Percentiles rank a stretch among this genome's conserved stretches.
Conservation (phyloP, 2,888 invertebrate genomes). For the Argynnis bischoffii region DNA sequence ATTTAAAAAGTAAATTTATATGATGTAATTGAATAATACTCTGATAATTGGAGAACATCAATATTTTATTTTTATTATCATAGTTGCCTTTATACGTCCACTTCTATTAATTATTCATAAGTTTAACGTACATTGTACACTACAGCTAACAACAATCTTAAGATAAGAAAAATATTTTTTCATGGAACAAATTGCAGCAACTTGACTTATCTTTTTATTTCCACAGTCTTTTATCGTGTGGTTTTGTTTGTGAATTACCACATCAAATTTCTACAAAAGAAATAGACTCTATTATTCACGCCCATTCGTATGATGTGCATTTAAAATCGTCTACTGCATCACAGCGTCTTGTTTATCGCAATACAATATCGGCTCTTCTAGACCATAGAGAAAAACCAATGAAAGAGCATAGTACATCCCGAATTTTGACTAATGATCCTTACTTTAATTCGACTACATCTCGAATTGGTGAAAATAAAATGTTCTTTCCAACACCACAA, state of each 20-base stretch:
- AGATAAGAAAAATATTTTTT: conserved; percentile 24
- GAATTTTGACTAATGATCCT: conserved; percentile 81
- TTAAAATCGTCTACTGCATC: conserved; percentile 64
- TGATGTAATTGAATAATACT: too few species aligned
- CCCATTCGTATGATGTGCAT: conserved; percentile 81
- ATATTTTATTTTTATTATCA: too few species aligned
- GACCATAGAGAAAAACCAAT: conserved; percentile 56
- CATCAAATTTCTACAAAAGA: conserved; percentile 69
- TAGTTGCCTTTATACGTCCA: too few species aligned
- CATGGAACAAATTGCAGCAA: conserved; percentile 17
- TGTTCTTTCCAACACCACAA: conserved; percentile 84
- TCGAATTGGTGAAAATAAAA: conserved; percentile 75
- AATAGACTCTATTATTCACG: conserved; percentile 68
- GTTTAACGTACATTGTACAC: neutral
- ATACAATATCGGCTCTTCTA: conserved; percentile 61
- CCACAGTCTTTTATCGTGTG: conserved; percentile 78
- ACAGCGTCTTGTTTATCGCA: conserved; percentile 68
- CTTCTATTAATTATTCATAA: too few species aligned
- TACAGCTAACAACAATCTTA: neutral
- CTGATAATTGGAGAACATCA: too few species aligned
- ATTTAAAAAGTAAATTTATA: too few species aligned
- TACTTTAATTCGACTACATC: conserved; percentile 82
- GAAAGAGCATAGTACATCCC: conserved; percentile 77
- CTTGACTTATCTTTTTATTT: conserved; percentile 35
- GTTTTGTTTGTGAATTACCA: conserved; percentile 81